Conservation (phyloP, 2,113 vertebrate species). For the pig (Sus scrofa) region T2T-Sscrofa CM000830.6:14415001-14415500, state of each 20-base stretch:
- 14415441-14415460: slow-evolving; percentile 58
- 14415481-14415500: slow-evolving; percentile 17
- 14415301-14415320: slow-evolving; percentile 53
- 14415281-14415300: slow-evolving; percentile 61
- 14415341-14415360: slow-evolving; percentile 59
- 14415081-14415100: not conserved
- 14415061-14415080: slow-evolving; percentile 25
- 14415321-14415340: slow-evolving; percentile 70
- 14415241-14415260: not conserved
- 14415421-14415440: slow-evolving; percentile 43
- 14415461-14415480: slow-evolving; percentile 22
- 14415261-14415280: slow-evolving; percentile 31
- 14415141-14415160: not conserved
- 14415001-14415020: slow-evolving; percentile 10
- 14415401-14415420: slow-evolving; percentile 32
- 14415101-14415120: slow-evolving; percentile 11
- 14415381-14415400: slow-evolving; percentile 39
- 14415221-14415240: slow-evolving; percentile 31
- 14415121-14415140: slow-evolving; percentile 5
- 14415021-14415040: not conserved
- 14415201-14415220: slow-evolving; percentile 17
- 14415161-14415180: slow-evolving; percentile 24
- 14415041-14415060: not conserved
- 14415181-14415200: slow-evolving; percentile 21
- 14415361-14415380: slow-evolving; percentile 39